These are phyloP conservation scores for Climacteris rufus DNA, from an alignment of 2,113 vertebrate species.

Conservation along the genomic window DNA sequence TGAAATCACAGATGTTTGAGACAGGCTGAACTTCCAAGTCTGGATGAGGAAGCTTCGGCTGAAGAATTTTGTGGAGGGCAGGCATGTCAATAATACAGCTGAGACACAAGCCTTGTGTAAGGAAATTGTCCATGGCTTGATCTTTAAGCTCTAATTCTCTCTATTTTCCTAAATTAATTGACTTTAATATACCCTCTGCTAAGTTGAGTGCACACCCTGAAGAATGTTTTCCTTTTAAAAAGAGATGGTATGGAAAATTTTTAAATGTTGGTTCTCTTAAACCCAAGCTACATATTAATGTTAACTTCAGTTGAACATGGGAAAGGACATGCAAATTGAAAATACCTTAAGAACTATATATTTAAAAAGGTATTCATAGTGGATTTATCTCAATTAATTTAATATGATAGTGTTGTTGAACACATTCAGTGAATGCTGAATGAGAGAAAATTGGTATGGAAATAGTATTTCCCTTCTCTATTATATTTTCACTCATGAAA, in stretches of 20 bases:
- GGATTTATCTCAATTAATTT: not conserved
- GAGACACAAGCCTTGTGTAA: fast-evolving
- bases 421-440: too few species aligned
- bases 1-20: not conserved
- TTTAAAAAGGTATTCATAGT: not conserved
- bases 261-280: not conserved
- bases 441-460: not conserved
- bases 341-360: not conserved
- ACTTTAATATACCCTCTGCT: not conserved
- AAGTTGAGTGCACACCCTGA: not conserved
- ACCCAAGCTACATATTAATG: not conserved
- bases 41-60: not conserved
- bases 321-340: not conserved
- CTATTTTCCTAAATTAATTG: not conserved
- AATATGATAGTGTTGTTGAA: too few species aligned
- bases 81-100: not conserved
- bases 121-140: not conserved
- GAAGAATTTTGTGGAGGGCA: not conserved
- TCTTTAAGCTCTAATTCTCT: not conserved
- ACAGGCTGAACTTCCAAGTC: not conserved
- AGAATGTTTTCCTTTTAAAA: not conserved
- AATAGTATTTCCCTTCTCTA: not conserved
- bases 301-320: not conserved
- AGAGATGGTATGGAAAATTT: not conserved
- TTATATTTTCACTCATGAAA: slow-evolving; percentile 4